phyloP scores from a whole-genome alignment of 2,113 vertebrate species.

The Cepphus grylle region DNA sequence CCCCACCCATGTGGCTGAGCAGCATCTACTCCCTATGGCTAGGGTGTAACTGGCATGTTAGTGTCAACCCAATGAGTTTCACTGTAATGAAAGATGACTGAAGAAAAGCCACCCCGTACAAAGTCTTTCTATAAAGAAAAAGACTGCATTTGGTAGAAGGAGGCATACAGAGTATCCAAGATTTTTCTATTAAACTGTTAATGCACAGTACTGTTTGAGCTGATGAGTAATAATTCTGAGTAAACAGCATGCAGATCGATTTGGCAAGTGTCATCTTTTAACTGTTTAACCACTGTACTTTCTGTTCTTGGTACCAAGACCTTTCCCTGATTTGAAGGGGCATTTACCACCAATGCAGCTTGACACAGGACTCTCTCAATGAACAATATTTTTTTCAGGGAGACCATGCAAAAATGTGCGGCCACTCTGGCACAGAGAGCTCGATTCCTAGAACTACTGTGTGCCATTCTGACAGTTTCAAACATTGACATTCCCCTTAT shows the following conservation, averaged over 20 bases:
- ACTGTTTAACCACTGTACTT: background rate
- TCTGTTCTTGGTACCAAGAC: background rate
- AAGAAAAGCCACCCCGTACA: background rate
- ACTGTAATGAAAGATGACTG: background rate
- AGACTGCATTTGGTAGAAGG: background rate
- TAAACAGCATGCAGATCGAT: background rate
- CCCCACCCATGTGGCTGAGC: background rate
- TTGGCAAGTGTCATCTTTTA: background rate
- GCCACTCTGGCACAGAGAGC: rapidly evolving
- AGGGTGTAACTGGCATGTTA: background rate
- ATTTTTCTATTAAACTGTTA: background rate
- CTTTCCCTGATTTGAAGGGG: background rate
- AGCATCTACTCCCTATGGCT: background rate
- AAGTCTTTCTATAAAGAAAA: background rate
- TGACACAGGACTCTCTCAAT: background rate
- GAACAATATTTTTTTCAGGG: background rate
- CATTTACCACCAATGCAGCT: background rate
- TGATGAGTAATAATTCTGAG: background rate
- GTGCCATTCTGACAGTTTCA: background rate
- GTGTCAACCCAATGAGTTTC: background rate
- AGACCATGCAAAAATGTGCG: background rate
- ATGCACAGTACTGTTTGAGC: background rate
- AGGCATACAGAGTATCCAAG: background rate
- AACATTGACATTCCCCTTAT: background rate
- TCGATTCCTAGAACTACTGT: background rate